These are phyloP conservation scores for Coryphaenoides rupestris DNA, from an alignment of 2,113 vertebrate genomes.

Conservation along the genomic window DNA sequence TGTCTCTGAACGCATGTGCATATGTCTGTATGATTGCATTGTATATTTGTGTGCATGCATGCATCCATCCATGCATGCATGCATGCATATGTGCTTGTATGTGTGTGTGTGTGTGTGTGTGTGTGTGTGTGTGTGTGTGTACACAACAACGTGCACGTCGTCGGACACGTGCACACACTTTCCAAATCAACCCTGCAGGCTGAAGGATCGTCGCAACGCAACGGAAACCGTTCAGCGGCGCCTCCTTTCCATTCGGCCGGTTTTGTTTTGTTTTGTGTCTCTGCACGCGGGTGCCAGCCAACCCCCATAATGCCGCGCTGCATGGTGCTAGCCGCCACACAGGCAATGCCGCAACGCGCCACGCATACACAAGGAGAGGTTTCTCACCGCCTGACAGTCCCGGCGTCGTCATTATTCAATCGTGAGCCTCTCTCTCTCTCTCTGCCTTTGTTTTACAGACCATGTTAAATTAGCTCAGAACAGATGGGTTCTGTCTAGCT, in stretches of 20 bases:
- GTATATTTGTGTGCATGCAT: too few species aligned
- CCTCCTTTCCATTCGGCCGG: constrained; percentile 4
- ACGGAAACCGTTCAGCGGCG: background rate
- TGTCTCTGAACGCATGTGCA: too few species aligned
- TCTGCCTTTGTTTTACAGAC: constrained; percentile 60
- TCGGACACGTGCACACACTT: too few species aligned
- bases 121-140: constrained; percentile 1
- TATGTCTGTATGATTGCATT: background rate
- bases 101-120: constrained; percentile 13
- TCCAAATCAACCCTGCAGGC: background rate
- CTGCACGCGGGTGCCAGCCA: background rate
- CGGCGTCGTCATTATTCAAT: constrained; percentile 63
- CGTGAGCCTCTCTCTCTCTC: constrained; percentile 49
- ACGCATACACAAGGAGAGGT: constrained; percentile 29
- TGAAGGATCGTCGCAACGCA: background rate
- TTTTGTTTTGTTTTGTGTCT: background rate
- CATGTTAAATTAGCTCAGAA: constrained; percentile 68
- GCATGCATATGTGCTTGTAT: background rate
- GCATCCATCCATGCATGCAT: background rate
- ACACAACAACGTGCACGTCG: background rate
- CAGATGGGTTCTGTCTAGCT: constrained; percentile 66
- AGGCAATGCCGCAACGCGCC: constrained; percentile 24
- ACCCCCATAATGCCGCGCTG: constrained; percentile 4
- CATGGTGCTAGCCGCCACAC: constrained; percentile 17
- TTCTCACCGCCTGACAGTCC: constrained; percentile 32